These are phyloP conservation scores for Brenthis ino DNA, from an alignment of 2,888 invertebrate genomes.

Conservation along the genomic window DNA sequence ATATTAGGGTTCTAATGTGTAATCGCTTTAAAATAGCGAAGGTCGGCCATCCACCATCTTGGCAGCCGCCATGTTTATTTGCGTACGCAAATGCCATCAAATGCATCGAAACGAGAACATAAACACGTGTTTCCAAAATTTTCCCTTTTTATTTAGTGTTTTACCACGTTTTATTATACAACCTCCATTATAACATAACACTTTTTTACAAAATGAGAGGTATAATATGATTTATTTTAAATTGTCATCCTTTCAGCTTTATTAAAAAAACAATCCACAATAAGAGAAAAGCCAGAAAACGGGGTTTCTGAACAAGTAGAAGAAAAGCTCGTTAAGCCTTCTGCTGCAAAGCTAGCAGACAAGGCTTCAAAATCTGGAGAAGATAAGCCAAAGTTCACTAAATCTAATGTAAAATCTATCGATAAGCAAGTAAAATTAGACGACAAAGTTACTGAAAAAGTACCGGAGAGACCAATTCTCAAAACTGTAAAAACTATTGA, in stretches of 20 bases:
- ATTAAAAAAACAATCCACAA: slow-evolving; percentile 73
- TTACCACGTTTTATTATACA: background rate
- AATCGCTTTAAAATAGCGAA: slow-evolving; percentile 74
- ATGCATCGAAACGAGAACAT: slow-evolving; percentile 54
- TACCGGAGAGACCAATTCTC: slow-evolving; percentile 60
- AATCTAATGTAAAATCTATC: slow-evolving; percentile 53
- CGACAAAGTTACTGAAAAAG: slow-evolving; percentile 56
- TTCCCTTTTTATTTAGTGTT: slow-evolving; percentile 12
- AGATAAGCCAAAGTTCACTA: slow-evolving; percentile 67
- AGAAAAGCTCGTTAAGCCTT: slow-evolving; percentile 72
- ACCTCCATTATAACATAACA: too few relatives aligned
- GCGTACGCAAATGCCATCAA: slow-evolving; percentile 75
- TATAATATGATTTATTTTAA: too few relatives aligned
- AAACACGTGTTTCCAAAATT: slow-evolving; percentile 40
- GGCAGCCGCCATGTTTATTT: slow-evolving; percentile 78
- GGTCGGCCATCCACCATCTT: slow-evolving; percentile 77
- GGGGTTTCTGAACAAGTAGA: slow-evolving; percentile 63
- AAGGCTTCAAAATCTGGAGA: slow-evolving; percentile 59
- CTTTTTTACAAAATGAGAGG: too few relatives aligned
- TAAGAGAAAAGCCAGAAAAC: slow-evolving; percentile 71
- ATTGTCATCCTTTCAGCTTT: slow-evolving; percentile 55
- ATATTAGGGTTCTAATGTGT: slow-evolving; percentile 44
- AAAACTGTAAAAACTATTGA: slow-evolving; percentile 72
- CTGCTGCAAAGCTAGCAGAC: slow-evolving; percentile 67
- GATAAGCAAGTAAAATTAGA: slow-evolving; percentile 53